Evolutionary conservation across 2,888 invertebrate genomes (phyloP).

Genomic region (Hydrotaea cyrtoneurina): DNA sequence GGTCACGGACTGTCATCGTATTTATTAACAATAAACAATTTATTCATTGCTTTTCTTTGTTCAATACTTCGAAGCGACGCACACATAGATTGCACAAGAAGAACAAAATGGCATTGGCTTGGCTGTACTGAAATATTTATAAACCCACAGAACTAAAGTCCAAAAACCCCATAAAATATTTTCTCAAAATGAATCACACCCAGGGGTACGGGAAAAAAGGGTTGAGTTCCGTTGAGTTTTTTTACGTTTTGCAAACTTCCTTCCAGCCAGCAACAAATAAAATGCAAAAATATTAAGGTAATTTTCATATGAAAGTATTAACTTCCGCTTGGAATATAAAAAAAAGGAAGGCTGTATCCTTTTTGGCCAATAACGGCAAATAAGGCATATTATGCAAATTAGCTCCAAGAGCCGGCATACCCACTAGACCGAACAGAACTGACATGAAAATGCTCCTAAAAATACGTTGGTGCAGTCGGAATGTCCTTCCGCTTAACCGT

Average conservation of each 20-base stretch:
- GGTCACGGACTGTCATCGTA: too few relatives aligned
- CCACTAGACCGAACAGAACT: background rate
- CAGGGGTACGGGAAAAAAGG: background rate
- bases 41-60: background rate
- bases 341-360: conserved; percentile 1
- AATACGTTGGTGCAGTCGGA: background rate
- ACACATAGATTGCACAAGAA: too few relatives aligned
- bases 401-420: background rate
- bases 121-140: background rate
- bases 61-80: background rate
- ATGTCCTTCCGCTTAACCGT: background rate
- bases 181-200: background rate
- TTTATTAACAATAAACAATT: background rate
- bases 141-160: background rate
- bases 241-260: background rate
- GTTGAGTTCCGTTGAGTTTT: background rate
- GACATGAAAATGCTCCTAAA: background rate
- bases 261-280: background rate
- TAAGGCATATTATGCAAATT: conserved; percentile 38
- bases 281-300: background rate
- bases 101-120: background rate
- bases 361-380: background rate
- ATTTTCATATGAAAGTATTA: background rate
- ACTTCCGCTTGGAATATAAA: background rate
- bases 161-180: background rate